phyloP scores from a whole-genome alignment of 2,797 vertebrate species.

The Oryzias sinensis region DNA sequence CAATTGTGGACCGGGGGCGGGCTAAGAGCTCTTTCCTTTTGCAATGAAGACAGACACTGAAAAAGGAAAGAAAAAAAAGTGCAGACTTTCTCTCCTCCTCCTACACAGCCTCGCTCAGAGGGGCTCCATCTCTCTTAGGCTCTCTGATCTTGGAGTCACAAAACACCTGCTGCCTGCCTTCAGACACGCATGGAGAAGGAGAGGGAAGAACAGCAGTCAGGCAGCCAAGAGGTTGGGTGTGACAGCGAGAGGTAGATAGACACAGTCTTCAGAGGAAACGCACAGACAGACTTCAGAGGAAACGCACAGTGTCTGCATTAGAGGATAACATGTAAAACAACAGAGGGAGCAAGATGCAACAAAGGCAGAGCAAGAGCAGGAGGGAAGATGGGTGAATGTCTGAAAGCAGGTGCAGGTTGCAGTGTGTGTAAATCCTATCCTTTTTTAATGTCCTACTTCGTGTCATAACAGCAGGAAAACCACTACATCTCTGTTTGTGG shows the following conservation, averaged over 20 bases:
- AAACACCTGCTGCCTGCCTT: conserved; percentile 68
- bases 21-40: conserved; percentile 42
- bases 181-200: conserved; percentile 28
- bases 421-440: conserved; percentile 1
- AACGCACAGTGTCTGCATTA: conserved; percentile 19
- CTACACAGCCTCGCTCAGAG: conserved; percentile 63
- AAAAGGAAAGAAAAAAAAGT: conserved; percentile 54
- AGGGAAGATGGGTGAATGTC: conserved; percentile 18
- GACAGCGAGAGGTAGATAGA: conserved; percentile 26
- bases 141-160: conserved; percentile 68
- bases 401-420: conserved; percentile 20
- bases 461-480: conserved; percentile 26
- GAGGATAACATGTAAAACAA: conserved; percentile 39
- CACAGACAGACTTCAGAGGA: conserved; percentile 33
- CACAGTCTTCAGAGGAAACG: conserved; percentile 37
- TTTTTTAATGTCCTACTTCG: neutral
- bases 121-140: conserved; percentile 52
- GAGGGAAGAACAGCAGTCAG: conserved; percentile 36
- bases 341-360: conserved; percentile 17
- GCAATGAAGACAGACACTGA: conserved; percentile 48
- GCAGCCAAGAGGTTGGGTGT: conserved; percentile 46
- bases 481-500: conserved; percentile 19
- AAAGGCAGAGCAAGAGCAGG: conserved; percentile 14
- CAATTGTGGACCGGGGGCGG: conserved; percentile 36
- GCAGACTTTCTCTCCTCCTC: conserved; percentile 59